phyloP scores from a whole-genome alignment of 2,888 invertebrate genomes.

The Zygogramma bicolorata region DNA sequence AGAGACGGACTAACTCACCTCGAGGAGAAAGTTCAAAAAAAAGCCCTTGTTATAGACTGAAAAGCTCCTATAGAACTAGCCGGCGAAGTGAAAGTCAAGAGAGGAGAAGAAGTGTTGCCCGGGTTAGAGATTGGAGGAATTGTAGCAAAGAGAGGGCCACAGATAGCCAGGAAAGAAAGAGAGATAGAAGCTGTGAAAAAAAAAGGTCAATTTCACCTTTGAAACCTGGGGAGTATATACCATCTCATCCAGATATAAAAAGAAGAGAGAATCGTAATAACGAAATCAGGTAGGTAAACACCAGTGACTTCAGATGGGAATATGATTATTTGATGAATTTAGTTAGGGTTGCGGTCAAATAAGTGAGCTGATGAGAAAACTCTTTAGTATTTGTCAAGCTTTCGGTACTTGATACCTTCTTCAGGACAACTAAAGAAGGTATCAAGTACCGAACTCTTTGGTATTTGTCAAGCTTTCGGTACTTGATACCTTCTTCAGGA shows the following conservation, averaged over 20 bases:
- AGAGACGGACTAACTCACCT: background rate
- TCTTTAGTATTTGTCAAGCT: too few relatives aligned
- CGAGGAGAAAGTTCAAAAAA: background rate
- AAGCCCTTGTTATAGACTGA: background rate
- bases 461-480: too few relatives aligned
- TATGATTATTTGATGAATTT: too few relatives aligned
- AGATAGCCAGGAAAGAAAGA: constrained; percentile 13
- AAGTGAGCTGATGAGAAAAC: too few relatives aligned
- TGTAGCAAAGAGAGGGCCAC: constrained; percentile 4
- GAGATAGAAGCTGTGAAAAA: constrained; percentile 14
- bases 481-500: too few relatives aligned
- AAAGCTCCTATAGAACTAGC: background rate
- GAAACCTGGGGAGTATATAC: constrained; percentile 45
- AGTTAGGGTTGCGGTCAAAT: too few relatives aligned
- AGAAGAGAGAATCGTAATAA: background rate
- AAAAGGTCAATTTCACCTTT: constrained; percentile 39
- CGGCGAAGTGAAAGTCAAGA: constrained; percentile 7
- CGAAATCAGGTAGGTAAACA: background rate
- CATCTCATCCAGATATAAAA: constrained; percentile 43
- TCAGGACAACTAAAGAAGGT: too few relatives aligned
- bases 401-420: too few relatives aligned
- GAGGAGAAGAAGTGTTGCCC: background rate
- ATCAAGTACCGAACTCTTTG: too few relatives aligned
- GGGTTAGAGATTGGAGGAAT: constrained; percentile 3
- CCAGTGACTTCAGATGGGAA: background rate